Evolutionary conservation across 2,888 invertebrate species (phyloP).

Genomic region (Nipponacmea schrenckii): DNA sequence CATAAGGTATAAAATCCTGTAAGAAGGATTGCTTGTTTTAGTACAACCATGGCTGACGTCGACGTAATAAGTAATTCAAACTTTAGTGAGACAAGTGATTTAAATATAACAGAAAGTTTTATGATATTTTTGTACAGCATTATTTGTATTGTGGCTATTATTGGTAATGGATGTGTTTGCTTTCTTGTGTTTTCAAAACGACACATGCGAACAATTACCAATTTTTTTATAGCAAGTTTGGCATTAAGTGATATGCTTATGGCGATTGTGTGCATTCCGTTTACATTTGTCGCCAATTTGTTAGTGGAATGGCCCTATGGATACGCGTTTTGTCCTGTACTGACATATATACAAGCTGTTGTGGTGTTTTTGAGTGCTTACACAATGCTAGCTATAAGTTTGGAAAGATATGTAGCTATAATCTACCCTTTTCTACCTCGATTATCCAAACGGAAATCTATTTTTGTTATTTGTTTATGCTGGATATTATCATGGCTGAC

Average conservation of each 20-base stretch:
- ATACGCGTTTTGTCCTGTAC: slow-evolving; percentile 81
- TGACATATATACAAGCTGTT: slow-evolving; percentile 79
- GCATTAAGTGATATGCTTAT: slow-evolving; percentile 67
- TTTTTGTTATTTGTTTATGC: slow-evolving; percentile 76
- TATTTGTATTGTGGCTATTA: slow-evolving; percentile 29
- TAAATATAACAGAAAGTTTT: not conserved
- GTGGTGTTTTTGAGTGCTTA: slow-evolving; percentile 80
- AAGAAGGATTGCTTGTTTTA: no score
- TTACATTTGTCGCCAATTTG: slow-evolving; percentile 79
- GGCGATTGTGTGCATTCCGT: slow-evolving; percentile 68
- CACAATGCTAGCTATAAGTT: slow-evolving; percentile 88
- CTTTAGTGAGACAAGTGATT: not conserved
- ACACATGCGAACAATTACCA: slow-evolving; percentile 90
- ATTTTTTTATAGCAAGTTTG: slow-evolving; percentile 72
- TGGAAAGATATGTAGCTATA: slow-evolving; percentile 91
- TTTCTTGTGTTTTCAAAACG: slow-evolving; percentile 73
- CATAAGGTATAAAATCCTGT: no score
- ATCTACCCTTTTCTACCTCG: slow-evolving; percentile 87
- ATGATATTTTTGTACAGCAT: slow-evolving; percentile 22
- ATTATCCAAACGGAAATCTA: slow-evolving; percentile 79
- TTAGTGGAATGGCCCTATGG: slow-evolving; percentile 90
- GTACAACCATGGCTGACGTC: no score
- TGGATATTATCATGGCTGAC: slow-evolving; percentile 83
- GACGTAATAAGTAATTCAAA: not conserved
- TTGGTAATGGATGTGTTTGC: slow-evolving; percentile 34